Base-by-base conservation (phyloP, 2,888 invertebrate genomes). In the Drosophila borealis region DNA sequence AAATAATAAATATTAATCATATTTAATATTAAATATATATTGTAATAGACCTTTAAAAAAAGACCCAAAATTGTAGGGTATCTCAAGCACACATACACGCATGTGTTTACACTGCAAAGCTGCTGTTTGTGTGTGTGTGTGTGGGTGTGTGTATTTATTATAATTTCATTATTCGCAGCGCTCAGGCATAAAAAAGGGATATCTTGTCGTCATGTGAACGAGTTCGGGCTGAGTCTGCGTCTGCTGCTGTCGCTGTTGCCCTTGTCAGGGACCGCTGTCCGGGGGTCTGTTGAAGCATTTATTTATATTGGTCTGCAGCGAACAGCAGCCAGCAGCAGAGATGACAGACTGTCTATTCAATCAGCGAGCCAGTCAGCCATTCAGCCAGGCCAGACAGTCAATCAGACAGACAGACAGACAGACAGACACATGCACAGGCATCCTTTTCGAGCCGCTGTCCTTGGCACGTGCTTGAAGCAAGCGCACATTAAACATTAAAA, bases 101-200 rank as follows among this genome's bases (percentile, higher is more conserved):
- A 14, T 6, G 2, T 34, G 34, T 36, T 36, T 19, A 11, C 21
- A 29, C 13, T n/a, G 14, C 17, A 9, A 9, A 10, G 19, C 11
- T 19, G 21, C 2, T 25, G 54, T 21, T 29, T 54, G 37, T 3
- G 39, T 39, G 50, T 44, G 56, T 37, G 39, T 39, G 41, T 21
- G 39, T 65, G 51, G 53, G 41, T 25, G 13, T 60, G 55, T 46
- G 45, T 36, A 10, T 65, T 60, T 56, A 62, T 72, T 86, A 75
- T 85, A 88, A 88, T 85, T 85, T 89, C 72, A 89, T 85, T 85
- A 85, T 89, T 82, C 74, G 80, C 74, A 63, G 71, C 89, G 71
- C 53, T 81, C 75, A 80, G 78, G 85, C 89, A 78, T 82, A 85
- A 89, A 89, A 82, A 89, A 80, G 72, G 84, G 82, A 89, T 85